These are phyloP conservation scores for Scolopax mira DNA, from an alignment of 2,113 vertebrate genomes.

Conservation along the genomic window DNA sequence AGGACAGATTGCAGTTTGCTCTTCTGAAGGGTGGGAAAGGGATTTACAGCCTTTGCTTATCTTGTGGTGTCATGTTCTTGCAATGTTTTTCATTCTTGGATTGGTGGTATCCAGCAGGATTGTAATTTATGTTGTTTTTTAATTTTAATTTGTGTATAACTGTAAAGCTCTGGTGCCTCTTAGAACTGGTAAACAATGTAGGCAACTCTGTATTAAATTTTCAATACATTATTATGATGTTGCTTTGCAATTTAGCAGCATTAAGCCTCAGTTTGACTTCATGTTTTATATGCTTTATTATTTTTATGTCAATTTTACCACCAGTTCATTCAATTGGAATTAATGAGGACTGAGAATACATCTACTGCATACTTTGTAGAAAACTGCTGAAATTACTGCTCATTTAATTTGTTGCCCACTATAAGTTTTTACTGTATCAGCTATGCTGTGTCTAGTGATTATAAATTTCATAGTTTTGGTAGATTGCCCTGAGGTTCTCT, in stretches of 20 bases:
- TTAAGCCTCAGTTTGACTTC: not conserved
- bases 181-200: not conserved
- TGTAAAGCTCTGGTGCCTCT: not conserved
- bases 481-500: not conserved
- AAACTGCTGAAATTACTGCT: conserved; percentile 10
- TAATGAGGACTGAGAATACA: conserved; percentile 19
- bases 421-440: not conserved
- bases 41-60: not conserved
- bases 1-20: not conserved
- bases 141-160: not conserved
- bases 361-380: not conserved
- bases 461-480: not conserved
- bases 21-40: not conserved
- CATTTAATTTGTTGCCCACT: not conserved
- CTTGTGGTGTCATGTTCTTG: not conserved
- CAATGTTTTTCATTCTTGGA: not conserved
- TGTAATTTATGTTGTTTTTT: not conserved
- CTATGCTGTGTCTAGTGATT: not conserved
- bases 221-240: not conserved
- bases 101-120: not conserved
- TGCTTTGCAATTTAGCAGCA: not conserved
- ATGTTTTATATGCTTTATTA: conserved; percentile 10
- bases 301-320: conserved; percentile 30
- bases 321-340: conserved; percentile 23
- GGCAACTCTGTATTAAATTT: not conserved